Base-by-base conservation (phyloP, 1,140 invertebrate species). In the Triops cancriformis region DNA sequence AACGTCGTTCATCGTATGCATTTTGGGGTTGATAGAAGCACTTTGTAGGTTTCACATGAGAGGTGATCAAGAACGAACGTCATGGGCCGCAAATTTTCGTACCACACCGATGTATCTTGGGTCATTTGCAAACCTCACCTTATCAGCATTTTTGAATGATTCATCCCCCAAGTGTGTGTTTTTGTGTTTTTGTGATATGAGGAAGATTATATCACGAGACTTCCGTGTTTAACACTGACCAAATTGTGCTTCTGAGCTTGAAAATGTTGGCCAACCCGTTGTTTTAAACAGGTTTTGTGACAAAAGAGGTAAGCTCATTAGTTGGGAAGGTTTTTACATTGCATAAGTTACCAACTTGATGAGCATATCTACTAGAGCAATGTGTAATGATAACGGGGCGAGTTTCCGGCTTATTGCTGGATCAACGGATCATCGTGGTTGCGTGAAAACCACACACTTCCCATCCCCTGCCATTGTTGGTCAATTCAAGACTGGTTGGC, bases 391-490 rank as follows among this genome's bases (percentile, higher is more conserved):
- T 64, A 64, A 64, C n/a, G 51, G n/a, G 14, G 51, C n/a, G 5
- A 23, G 23, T 23, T 64, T 64, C 51, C 51, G 51, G 51, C n/a
- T 23, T 64, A 64, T 64, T 64, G 51, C 51, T 64, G 51, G 51
- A 64, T 64, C 51, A 64, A 64, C 51, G 51, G 51, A 64, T 64
- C 51, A 64, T 64, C 51, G 51, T 64, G 51, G 51, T 64, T 64
- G 51, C 51, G 51, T 64, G 23, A n/a, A 64, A 64, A 64, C 51
- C 51, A 64, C 51, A 64, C 51, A 14, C 10, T 64, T 64, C 23
- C 51, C 51, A 64, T n/a, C 23, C 51, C 51, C 43, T 45, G 51
- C 7, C 51, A 64, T 64, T 64, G 51, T 64, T 64, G 18, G 51
- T 64, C 23, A 23, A 23, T 0, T 64, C 51, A 64, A 64, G 6